Base-by-base conservation (phyloP, 2,113 vertebrate species). In the Harpagus bidentatus region DNA sequence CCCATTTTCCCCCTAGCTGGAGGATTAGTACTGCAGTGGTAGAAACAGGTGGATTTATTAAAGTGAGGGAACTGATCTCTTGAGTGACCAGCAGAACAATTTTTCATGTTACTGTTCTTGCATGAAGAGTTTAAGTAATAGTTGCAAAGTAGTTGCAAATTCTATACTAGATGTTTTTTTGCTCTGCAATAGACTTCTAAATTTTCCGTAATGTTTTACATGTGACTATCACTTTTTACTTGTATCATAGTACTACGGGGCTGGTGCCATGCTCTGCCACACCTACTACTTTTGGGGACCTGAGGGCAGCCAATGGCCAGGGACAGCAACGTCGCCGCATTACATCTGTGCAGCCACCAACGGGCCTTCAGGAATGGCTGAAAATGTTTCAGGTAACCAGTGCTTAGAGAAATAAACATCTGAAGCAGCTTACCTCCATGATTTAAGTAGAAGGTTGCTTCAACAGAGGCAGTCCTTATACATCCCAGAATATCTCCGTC, bases 341-440 rank as follows among this genome's bases (percentile, higher is more conserved):
- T 95, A 99, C 99, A 95, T 99, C 99, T 82, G 99, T 99, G 94
- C 99, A 99, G 93, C 99, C 99, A 12, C 99, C 99, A 2, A 98
- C 99, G 5, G 99, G 99, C 97, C 99, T 99, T 84, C 99, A 99
- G 92, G 99, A 99, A 96, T 99, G 99, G 99, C 99, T 99, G 97
- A 99, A 99, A 91, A 99, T 99, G 98, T 99, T 99, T 98, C 99
- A 99, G 99, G 99, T 99, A 96, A 98, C 89, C 31, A 6, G 32
- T 52, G 43, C 66, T 47, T 76, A 45, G 29, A 79, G 40, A 65
- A 59, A 56, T 13, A 25, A 53, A 10, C 29, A 22, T 6, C 55
- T 70, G 73, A 20, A 63, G 67, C 77, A 58, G 2, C 53, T 93
- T 16, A 5, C 56, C 45, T 50, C n/a, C 12, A 0, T 26, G 72